Evolutionary conservation across 2,888 invertebrate species (phyloP), one percentile per base, ranked within the genome.

Genomic region (Nomada ferruginata): DNA sequence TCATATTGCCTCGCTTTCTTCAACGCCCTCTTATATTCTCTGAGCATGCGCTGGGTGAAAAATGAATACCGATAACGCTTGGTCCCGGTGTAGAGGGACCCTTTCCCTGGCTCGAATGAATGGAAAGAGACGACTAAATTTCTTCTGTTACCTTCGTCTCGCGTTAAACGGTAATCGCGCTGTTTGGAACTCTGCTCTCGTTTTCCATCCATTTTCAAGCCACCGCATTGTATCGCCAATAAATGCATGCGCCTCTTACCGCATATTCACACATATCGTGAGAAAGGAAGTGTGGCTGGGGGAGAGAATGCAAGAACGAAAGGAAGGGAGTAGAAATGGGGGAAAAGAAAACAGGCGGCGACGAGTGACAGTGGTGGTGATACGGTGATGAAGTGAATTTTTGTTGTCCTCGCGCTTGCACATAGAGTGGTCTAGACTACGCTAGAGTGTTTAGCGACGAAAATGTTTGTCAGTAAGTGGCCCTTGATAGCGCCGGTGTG

Each of bases 181-280:
- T 2, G 26, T 29, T 70, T 50, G 11, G 57, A 69, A 79, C 63
- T 64, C 63, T 59, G 68, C 63, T 78, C 50, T 76, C 63, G 53
- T 79, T 72, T 85, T 83, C 66, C 65, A 70, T 80, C 79, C 83
- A 87, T 84, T 86, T 88, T 84, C 86, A 85, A 88, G 86, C 86
- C 82, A 83, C 83, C 18, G 73, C 61, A 60, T 86, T 81, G 79
- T 81, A 85, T 86, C 82, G 66, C 83, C 78, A 79, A 36, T 75
- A 81, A 88, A 87, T 85, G 91, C 91, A 92, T 91, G 91, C 87
- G 89, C 91, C 90, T 90, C 82, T 89, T 85, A 87, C 83, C 85
- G 89, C 89, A 86, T 89, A 87, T 86, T 77, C 76, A 84, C 79
- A 80, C 36, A 60, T 75, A 69, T 78, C 57, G 87, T 60, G 76